Base-by-base conservation (phyloP, 2,797 vertebrate genomes). In the Chaetodon trifasciatus region DNA sequence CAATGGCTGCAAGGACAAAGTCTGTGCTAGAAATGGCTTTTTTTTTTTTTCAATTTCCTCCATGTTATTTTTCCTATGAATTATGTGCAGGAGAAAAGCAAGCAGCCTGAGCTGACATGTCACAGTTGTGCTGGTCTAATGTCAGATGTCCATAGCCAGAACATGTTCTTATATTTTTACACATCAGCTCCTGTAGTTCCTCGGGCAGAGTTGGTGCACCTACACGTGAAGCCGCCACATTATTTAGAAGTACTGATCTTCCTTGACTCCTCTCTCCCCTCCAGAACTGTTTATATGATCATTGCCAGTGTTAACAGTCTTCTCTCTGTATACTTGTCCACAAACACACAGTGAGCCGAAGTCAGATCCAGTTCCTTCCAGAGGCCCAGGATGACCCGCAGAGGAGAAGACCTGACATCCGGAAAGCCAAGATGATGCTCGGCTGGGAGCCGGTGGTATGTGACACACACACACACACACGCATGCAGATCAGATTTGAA, bases 341-440 rank as follows among this genome's bases (percentile, higher is more conserved):
- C 55, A 11, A 66, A 78, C 50, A 32, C 50, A 12, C 83, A 95
- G 98, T 97, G 78, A 99, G 98, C 74, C 95, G 91, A 47, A 99
- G 98, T 92, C 97, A 99, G 93, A 99, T 99, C 92, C 97, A 97
- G 93, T 99, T 98, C 95, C 97, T 99, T 40, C 97, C 98, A 1
- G 98, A 99, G 95, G 98, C 98, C 39, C 98, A 99, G 86, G 98
- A 99, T 80, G 98, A 99, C 89, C 98, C 98, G 35, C 98, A 98
- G 93, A 98, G 98, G 91, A 95, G 98, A 90, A 96, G 97, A 89
- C 98, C 98, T 9, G 98, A 99, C 89, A 99, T 99, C 91, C 96
- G 92, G 74, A 99, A 99, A 93, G 98, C 98, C 28, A 99, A 99
- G 88, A 94, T 97, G 93, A 81, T 98, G 93, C 96, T 99, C 46